phyloP scores from a whole-genome alignment of 2,113 vertebrate genomes.

The Gopherus evgoodei region DNA sequence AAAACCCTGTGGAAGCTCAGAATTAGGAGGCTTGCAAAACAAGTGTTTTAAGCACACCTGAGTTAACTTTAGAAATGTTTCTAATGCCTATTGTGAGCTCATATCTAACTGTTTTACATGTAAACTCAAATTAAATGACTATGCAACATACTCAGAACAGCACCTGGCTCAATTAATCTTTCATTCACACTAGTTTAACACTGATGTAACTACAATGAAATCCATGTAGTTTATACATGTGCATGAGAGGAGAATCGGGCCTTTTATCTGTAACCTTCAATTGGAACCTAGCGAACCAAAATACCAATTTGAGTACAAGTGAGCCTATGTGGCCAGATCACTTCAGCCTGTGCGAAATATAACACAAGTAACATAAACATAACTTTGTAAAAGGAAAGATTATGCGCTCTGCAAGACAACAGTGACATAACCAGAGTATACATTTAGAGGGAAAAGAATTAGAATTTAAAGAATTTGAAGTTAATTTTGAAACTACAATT shows the following conservation, averaged over 20 bases:
- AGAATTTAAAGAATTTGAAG: slow-evolving; percentile 36
- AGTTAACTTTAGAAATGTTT: slow-evolving; percentile 41
- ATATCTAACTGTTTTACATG: slow-evolving; percentile 3
- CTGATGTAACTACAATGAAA: not conserved
- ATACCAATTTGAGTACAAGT: not conserved
- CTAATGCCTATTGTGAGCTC: slow-evolving; percentile 12
- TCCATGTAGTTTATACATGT: not conserved
- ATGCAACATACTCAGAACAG: not conserved
- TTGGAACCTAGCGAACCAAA: not conserved
- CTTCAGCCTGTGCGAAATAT: not conserved
- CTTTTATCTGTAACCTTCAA: not conserved
- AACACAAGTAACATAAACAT: slow-evolving; percentile 57
- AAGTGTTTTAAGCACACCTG: slow-evolving; percentile 23
- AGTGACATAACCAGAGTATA: slow-evolving; percentile 25
- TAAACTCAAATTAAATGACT: not conserved
- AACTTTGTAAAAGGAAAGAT: slow-evolving; percentile 34
- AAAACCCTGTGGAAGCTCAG: slow-evolving; percentile 12
- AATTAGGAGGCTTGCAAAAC: slow-evolving; percentile 22
- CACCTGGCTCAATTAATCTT: not conserved
- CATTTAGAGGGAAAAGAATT: slow-evolving; percentile 48
- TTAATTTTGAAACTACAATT: slow-evolving; percentile 33
- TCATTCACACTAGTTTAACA: not conserved
- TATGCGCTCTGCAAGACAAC: slow-evolving; percentile 34
- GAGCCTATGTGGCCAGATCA: not conserved
- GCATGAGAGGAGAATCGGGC: not conserved